Evolutionary conservation across 1,140 invertebrate genomes (phyloP).

Genomic region (Parapsyche elsis): DNA sequence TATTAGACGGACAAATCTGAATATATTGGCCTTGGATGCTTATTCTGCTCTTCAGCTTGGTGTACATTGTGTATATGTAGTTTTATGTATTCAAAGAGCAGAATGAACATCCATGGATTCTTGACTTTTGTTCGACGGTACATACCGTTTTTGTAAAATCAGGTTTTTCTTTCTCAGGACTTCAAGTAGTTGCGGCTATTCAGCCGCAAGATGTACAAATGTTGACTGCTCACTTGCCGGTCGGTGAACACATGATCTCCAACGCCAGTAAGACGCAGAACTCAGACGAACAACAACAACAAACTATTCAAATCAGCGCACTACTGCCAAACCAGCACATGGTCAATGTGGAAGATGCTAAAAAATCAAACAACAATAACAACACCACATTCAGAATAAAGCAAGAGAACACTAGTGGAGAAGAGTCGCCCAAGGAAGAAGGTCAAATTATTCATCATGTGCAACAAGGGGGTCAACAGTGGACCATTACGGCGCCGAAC

Average conservation of each 20-base stretch:
- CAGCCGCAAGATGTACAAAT: constrained; percentile 75
- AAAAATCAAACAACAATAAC: constrained; percentile 63
- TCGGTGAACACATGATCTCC: constrained; percentile 18
- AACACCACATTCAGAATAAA: constrained; percentile 59
- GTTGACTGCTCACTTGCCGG: constrained; percentile 54
- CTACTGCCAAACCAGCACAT: constrained; percentile 62
- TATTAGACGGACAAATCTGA: background rate
- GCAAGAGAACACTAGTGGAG: constrained; percentile 65
- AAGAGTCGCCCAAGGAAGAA: constrained; percentile 61
- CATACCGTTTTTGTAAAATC: too few relatives aligned
- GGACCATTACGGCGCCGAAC: constrained; percentile 46
- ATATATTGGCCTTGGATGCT: too few relatives aligned
- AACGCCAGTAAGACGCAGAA: constrained; percentile 46
- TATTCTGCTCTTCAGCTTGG: too few relatives aligned
- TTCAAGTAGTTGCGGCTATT: constrained; percentile 73
- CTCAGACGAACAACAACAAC: constrained; percentile 48
- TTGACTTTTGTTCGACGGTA: too few relatives aligned
- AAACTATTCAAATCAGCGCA: constrained; percentile 46
- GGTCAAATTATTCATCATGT: constrained; percentile 34
- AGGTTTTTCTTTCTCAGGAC: constrained; percentile 64
- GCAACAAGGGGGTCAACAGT: constrained; percentile 37
- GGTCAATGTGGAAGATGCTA: constrained; percentile 66
- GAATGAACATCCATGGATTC: too few relatives aligned
- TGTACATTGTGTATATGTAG: background rate
- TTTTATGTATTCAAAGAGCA: background rate